Evolutionary conservation across 1,140 invertebrate genomes (phyloP), one percentile per base, ranked within the genome.

Genomic region (Drosophila saltans): DNA sequence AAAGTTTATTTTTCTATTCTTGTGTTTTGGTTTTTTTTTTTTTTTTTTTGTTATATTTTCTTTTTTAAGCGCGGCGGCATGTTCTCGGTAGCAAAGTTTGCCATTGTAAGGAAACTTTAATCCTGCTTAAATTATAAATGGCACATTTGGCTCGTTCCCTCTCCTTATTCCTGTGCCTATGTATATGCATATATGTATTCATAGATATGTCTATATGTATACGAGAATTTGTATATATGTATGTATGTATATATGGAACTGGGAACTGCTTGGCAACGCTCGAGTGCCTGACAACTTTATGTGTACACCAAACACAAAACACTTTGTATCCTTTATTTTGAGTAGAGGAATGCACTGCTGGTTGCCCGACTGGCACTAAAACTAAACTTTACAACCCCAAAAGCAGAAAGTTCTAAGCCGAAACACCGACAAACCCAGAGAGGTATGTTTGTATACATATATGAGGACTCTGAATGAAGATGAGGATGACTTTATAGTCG

Each of bases 111-210:
- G 48, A 83, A 88, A 88, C 83, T 88, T 88, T 88, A 88, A 88
- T 88, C 84, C 83, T 77, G 83, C 83, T 89, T 88, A 88, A 88
- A 88, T 88, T 88, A 88, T 88, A 88, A 88, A 88, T 88, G 83
- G 76, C 80, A 89, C 80, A 88, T 88, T 88, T 88, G 83, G 77
- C 84, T 80, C 55, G 36, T 45, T 62, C 45, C 41, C 39, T 64
- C 56, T 60, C 10, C 66, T 45, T 33, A 48, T 58, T 43, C 57
- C 59, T 11, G 16, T 61, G 59, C 52, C 69, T 45, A 59, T 56
- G 30, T 26, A 26, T 39, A 41, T 48, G n/a, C 11, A 21, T 16
- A 10, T 8, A 21, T 33, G 57, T 7, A 69, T 33, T 52, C 33
- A 36, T 36, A 36, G 33, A 36, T 11, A 28, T 61, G 59, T 40